Conservation (phyloP, 2,113 vertebrate genomes). For the Eonycteris spelaea region DNA sequence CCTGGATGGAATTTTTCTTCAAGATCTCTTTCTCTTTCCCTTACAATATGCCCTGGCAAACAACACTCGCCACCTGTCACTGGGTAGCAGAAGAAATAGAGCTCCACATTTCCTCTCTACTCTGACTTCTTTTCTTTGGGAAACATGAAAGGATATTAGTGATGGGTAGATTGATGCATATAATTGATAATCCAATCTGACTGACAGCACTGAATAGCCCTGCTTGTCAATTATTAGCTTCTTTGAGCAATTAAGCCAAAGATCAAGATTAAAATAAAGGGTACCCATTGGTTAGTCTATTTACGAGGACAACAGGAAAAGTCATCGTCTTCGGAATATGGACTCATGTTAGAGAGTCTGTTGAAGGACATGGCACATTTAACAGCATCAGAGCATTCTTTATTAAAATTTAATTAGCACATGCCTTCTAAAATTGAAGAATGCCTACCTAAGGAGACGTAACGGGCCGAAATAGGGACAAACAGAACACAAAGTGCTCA, state of each 20-base stretch:
- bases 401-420: conserved; percentile 84
- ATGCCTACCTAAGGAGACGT: conserved; percentile 69
- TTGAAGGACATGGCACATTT: conserved; percentile 78
- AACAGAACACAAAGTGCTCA: conserved; percentile 81
- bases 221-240: conserved; percentile 69
- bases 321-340: background rate
- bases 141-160: background rate
- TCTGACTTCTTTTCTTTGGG: background rate
- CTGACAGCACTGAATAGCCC: background rate
- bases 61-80: background rate
- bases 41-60: background rate
- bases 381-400: conserved; percentile 82
- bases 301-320: conserved; percentile 46
- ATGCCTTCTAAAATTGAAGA: conserved; percentile 74
- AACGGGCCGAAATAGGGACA: conserved; percentile 77
- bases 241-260: conserved; percentile 45
- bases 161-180: background rate
- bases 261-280: conserved; percentile 59
- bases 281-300: background rate
- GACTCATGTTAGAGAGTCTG: conserved; percentile 27
- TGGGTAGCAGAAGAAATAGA: background rate
- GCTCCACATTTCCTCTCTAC: background rate
- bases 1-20: background rate
- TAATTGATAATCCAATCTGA: background rate
- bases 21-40: background rate